Conservation (phyloP, 1,140 invertebrate genomes). For the Neodiprion pinetum region DNA sequence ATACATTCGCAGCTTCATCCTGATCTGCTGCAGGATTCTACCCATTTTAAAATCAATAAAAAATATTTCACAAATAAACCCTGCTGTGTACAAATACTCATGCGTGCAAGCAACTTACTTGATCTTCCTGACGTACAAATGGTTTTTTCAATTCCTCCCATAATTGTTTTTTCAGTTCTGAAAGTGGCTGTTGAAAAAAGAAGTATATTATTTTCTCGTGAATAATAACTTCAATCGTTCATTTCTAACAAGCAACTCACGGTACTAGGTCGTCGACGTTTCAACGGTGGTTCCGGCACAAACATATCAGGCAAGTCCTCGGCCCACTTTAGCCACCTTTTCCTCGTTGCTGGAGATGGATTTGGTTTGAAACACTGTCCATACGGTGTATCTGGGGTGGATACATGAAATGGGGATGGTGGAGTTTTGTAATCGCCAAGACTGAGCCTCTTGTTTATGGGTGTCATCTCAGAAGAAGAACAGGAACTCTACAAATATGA, state of each 20-base stretch:
- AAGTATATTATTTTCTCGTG: background rate
- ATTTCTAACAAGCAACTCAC: conserved; percentile 39
- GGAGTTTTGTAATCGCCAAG: conserved; percentile 35
- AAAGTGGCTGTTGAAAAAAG: conserved; percentile 59
- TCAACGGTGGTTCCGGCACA: conserved; percentile 47
- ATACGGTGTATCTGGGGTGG: conserved; percentile 66
- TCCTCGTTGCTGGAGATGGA: conserved; percentile 62
- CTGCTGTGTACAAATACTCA: background rate
- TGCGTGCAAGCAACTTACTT: background rate
- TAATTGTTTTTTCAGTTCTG: conserved; percentile 59
- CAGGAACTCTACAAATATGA: background rate
- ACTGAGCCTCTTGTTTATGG: conserved; percentile 49
- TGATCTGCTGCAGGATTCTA: background rate
- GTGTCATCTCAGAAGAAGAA: background rate
- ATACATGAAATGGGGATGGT: conserved; percentile 54
- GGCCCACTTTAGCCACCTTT: conserved; percentile 61
- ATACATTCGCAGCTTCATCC: background rate
- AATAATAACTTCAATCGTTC: conserved; percentile 10
- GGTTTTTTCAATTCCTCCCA: conserved; percentile 40
- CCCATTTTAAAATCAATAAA: background rate
- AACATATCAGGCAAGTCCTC: conserved; percentile 58
- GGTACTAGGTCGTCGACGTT: conserved; percentile 55
- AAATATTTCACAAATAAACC: background rate
- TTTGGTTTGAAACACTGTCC: conserved; percentile 59
- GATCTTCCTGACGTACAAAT: background rate